Base-by-base conservation (phyloP, 2,797 vertebrate species). In the Oreochromis mossambicus region DNA sequence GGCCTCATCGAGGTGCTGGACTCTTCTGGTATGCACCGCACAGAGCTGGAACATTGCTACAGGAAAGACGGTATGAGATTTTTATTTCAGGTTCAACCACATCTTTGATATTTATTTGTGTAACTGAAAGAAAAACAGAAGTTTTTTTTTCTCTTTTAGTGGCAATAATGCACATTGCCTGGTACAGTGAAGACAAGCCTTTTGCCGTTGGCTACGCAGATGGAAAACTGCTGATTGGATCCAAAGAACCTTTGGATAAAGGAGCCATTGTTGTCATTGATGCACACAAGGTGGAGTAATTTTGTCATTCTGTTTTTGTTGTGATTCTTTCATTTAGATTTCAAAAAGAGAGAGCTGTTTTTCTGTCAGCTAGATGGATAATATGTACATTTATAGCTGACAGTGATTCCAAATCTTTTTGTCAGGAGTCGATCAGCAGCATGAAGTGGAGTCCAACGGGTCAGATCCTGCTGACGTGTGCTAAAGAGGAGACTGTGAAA, bases 141-240 rank as follows among this genome's bases (percentile, higher is more conserved):
- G 32, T 0, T 8, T 77, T 41, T 41, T 55, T 24, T 1, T 61
- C 11, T 76, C 36, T 63, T 79, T 10, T 86, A 97, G 96, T 96
- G 93, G 95, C 96, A 4, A 96, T 97, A 87, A 96, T 96, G 95
- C 91, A 96, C 87, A 95, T 99, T 5, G 97, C 98, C 38, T 99
- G 98, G 98, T 98, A 97, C 96, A 98, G 97, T 55, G 98, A 98
- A 90, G 98, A 99, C 90, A 97, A 94, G 87, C 97, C 98, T 0
- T 99, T 99, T 91, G 98, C 98, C 24, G 97, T 99, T 34, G 98
- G 98, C 80, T 99, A 99, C 84, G 96, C 97, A 32, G 98, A 99
- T 89, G 98, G 98, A 17, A 99, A 98, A 89, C 94, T 99, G 83
- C 95, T 99, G 80, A 95, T 99, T 55, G 98, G 97, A 86, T 96